A percentile compares a stretch with the other conserved stretches of the same genome.
Evolutionary conservation across 2,113 vertebrate species (phyloP).

Genomic region (Sigmodon hispidus): DNA sequence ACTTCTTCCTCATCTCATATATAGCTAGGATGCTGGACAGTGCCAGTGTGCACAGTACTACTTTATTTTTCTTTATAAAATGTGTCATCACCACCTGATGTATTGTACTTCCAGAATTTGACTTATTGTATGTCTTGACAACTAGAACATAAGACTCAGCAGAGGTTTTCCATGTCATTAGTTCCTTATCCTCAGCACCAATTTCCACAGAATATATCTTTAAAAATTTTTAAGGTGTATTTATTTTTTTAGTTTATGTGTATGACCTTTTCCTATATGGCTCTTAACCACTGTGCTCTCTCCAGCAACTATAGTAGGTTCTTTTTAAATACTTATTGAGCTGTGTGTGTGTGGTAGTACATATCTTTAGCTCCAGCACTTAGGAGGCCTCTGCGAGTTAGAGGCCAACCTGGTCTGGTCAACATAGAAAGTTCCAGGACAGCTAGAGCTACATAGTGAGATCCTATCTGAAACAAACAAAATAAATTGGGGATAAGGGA

Average conservation of each 20-base stretch:
- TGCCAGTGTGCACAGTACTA: neutral
- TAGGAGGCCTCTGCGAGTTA: neutral
- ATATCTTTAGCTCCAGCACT: neutral
- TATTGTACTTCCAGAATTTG: slow-evolving; percentile 30
- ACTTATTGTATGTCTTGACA: slow-evolving; percentile 26
- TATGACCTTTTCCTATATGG: neutral
- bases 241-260: neutral
- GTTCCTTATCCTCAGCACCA: slow-evolving; percentile 45
- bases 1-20: neutral
- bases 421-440: neutral
- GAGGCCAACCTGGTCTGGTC: neutral
- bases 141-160: neutral
- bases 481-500: neutral
- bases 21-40: neutral
- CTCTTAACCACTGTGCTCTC: neutral
- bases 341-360: neutral
- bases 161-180: slow-evolving; percentile 5
- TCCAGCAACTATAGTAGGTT: neutral
- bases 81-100: neutral
- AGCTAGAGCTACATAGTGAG: neutral
- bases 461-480: neutral
- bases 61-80: slow-evolving; percentile 33
- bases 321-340: slow-evolving; percentile 46
- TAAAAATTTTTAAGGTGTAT: neutral
- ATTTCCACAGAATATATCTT: slow-evolving; percentile 25